A percentile compares a stretch with the other conserved stretches of the same genome.
phyloP scores from a whole-genome alignment of 1,140 invertebrate species.

The Zaprionus gabonicus region DNA sequence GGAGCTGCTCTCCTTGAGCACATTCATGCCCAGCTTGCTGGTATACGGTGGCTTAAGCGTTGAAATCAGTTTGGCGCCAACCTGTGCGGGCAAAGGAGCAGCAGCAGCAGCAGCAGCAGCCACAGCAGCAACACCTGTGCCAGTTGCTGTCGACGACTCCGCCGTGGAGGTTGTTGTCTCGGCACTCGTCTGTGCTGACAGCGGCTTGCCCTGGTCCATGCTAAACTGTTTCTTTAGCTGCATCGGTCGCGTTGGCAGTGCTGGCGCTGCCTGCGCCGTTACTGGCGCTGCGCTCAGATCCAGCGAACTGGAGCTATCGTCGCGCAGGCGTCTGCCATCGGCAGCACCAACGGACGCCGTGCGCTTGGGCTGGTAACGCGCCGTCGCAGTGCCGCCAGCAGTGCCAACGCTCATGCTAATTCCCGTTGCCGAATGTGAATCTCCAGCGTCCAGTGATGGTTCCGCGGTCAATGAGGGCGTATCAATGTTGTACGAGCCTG shows the following conservation, averaged over 20 bases:
- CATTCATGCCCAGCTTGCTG: conserved; percentile 78
- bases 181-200: conserved; percentile 34
- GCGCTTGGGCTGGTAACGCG: conserved; percentile 80
- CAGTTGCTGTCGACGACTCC: background rate
- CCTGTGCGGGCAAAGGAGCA: conserved; percentile 41
- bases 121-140: conserved; percentile 10
- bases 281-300: conserved; percentile 70
- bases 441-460: conserved; percentile 76
- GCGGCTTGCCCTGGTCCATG: conserved; percentile 78
- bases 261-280: conserved; percentile 70
- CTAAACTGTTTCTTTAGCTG: conserved; percentile 84
- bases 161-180: conserved; percentile 12
- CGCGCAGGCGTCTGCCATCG: conserved; percentile 67
- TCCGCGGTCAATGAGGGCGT: conserved; percentile 81
- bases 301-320: conserved; percentile 71
- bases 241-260: conserved; percentile 70
- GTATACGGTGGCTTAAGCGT: conserved; percentile 74
- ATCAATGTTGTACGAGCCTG: conserved; percentile 83
- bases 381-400: conserved; percentile 60
- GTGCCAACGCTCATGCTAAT: conserved; percentile 67
- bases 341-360: conserved; percentile 76
- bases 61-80: conserved; percentile 80
- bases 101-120: conserved; percentile 23
- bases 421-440: conserved; percentile 70
- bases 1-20: conserved; percentile 84